Percentiles rank a stretch among this genome's conserved stretches.
Evolutionary conservation across 2,888 invertebrate species (phyloP).

Genomic region (Reticulitermes lucifugus): DNA sequence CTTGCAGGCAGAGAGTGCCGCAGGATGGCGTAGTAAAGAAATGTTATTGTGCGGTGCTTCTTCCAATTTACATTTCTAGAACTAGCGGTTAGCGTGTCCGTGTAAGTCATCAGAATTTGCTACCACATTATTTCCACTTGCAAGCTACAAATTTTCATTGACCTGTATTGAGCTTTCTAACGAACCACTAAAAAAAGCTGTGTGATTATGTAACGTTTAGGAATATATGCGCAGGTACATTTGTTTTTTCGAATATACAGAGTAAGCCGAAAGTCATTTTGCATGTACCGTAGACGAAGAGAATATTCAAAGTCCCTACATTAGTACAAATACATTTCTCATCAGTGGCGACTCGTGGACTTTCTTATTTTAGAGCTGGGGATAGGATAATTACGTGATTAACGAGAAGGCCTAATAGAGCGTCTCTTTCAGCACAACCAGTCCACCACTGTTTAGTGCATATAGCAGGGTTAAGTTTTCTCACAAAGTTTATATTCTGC

Average conservation of each 20-base stretch:
- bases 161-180: not conserved
- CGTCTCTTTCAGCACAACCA: too few relatives aligned
- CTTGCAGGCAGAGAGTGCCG: not conserved
- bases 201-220: not conserved
- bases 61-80: slow-evolving; percentile 1
- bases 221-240: not conserved
- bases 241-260: not conserved
- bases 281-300: too few relatives aligned
- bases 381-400: too few relatives aligned
- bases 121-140: not conserved
- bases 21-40: not conserved
- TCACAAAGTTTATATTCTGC: too few relatives aligned
- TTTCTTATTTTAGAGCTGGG: too few relatives aligned
- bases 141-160: not conserved
- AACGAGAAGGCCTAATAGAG: too few relatives aligned
- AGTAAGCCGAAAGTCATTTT: too few relatives aligned
- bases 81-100: not conserved
- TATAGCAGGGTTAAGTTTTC: too few relatives aligned
- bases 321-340: too few relatives aligned
- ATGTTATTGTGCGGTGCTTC: not conserved
- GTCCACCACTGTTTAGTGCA: too few relatives aligned
- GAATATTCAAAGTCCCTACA: too few relatives aligned
- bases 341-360: too few relatives aligned
- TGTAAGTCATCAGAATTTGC: not conserved
- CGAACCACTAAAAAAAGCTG: not conserved